phyloP scores from a whole-genome alignment of 2,113 vertebrate genomes.

The Ellobius talpinus region DNA sequence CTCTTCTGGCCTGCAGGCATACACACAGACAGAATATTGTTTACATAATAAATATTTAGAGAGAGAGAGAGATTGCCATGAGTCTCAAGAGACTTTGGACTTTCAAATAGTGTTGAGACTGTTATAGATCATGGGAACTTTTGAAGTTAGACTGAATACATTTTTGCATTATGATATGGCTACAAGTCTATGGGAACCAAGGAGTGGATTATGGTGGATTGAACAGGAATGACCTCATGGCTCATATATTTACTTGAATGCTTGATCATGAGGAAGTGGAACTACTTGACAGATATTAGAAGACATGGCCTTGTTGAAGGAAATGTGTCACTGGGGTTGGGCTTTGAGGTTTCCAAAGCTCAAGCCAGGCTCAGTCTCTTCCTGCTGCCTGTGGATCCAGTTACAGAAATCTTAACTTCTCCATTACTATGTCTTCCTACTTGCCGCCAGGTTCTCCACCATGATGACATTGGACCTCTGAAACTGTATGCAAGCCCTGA shows the following conservation, averaged over 20 bases:
- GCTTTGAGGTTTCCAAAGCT: not conserved
- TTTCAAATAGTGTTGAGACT: not conserved
- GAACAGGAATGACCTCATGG: not conserved
- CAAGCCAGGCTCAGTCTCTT: not conserved
- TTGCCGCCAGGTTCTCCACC: not conserved
- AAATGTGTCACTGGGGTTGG: not conserved
- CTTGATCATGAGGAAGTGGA: not conserved
- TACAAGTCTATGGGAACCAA: not conserved
- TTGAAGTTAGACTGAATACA: not conserved
- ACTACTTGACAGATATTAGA: not conserved
- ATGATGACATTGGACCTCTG: not conserved
- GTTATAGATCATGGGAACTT: not conserved
- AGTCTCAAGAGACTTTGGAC: not conserved
- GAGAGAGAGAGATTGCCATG: not conserved
- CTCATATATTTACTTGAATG: not conserved
- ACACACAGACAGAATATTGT: too few relatives aligned
- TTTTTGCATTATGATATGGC: not conserved
- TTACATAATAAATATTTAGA: too few relatives aligned
- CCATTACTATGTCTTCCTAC: not conserved
- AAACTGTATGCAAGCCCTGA: not conserved
- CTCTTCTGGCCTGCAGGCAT: too few relatives aligned
- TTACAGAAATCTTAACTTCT: not conserved
- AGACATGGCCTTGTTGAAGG: not conserved
- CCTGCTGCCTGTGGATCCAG: not conserved
- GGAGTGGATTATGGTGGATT: not conserved